phyloP scores from a whole-genome alignment of 2,888 invertebrate genomes.

The Sarcophaga rosellei region DNA sequence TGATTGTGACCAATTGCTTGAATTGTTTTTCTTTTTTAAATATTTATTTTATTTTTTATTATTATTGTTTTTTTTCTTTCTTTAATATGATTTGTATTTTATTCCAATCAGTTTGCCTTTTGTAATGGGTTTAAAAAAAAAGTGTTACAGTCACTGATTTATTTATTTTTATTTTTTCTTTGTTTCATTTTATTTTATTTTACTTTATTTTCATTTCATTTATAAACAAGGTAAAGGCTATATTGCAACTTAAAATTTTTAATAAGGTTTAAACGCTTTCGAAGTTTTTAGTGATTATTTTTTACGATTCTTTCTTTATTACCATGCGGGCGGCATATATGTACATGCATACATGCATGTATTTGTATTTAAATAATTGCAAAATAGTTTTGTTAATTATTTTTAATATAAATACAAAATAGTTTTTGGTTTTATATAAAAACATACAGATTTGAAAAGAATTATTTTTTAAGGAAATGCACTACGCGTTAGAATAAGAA shows the following conservation, averaged over 20 bases:
- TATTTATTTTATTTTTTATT: background rate
- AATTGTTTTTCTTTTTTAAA: conserved; percentile 25
- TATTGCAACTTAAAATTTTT: conserved; percentile 50
- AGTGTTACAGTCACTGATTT: conserved; percentile 56
- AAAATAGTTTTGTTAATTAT: too few species aligned
- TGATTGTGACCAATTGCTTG: conserved; percentile 38
- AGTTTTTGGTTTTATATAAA: too few species aligned
- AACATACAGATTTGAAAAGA: too few species aligned
- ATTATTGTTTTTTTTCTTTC: background rate
- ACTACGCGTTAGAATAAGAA: too few species aligned
- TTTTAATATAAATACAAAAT: too few species aligned
- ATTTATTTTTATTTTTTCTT: background rate
- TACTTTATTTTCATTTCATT: conserved; percentile 1
- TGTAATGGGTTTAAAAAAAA: conserved; percentile 44
- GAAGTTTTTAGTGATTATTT: conserved; percentile 12
- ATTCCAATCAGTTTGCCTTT: conserved; percentile 50
- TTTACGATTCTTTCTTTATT: conserved; percentile 28
- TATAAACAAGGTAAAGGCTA: conserved; percentile 64
- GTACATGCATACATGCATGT: too few species aligned
- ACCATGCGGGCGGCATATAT: conserved; percentile 9
- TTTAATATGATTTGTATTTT: background rate
- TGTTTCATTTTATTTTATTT: background rate
- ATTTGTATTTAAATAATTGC: too few species aligned
- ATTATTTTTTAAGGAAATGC: too few species aligned
- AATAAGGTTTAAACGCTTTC: conserved; percentile 27